A percentile compares a stretch with the other conserved stretches of the same genome.
These are phyloP conservation scores for Eugnorisma glareosa DNA, from an alignment of 2,888 invertebrate species.

Conservation along the genomic window DNA sequence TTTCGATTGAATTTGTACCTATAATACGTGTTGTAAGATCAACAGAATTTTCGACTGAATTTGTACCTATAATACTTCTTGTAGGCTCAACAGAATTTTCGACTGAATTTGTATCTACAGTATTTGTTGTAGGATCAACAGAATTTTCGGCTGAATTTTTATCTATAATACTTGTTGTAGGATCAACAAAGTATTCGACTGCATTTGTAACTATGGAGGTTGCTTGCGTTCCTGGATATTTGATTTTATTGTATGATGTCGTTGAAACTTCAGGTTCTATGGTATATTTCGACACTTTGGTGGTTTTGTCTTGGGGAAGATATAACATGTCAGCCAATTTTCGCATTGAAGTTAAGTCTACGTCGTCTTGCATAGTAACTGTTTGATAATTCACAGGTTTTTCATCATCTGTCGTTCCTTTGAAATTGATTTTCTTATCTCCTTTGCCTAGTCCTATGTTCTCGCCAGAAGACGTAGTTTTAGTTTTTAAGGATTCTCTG, in stretches of 20 bases:
- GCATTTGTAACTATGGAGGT: conserved; percentile 1
- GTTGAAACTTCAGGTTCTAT: conserved; percentile 16
- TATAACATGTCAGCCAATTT: conserved; percentile 56
- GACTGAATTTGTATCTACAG: neutral
- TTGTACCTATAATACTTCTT: neutral
- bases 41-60: conserved; percentile 11
- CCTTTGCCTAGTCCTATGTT: neutral
- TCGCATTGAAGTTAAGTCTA: conserved; percentile 51
- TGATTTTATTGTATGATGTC: neutral
- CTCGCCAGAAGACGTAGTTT: conserved; percentile 37
- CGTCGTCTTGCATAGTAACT: conserved; percentile 17
- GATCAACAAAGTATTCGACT: neutral
- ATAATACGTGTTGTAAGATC: neutral
- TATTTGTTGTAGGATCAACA: conserved; percentile 1
- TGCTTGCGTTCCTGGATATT: neutral
- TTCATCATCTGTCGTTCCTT: conserved; percentile 9
- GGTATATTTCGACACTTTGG: conserved; percentile 37
- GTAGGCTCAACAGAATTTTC: neutral
- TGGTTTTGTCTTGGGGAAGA: conserved; percentile 27
- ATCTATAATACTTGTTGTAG: neutral
- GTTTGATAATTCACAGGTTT: conserved; percentile 26
- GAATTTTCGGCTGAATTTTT: conserved; percentile 14
- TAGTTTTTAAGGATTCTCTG: conserved; percentile 65
- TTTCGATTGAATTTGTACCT: conserved; percentile 12
- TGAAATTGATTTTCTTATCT: conserved; percentile 19